Evolutionary conservation across 2,113 vertebrate species (phyloP).

Genomic region (Psittacus erithacus): DNA sequence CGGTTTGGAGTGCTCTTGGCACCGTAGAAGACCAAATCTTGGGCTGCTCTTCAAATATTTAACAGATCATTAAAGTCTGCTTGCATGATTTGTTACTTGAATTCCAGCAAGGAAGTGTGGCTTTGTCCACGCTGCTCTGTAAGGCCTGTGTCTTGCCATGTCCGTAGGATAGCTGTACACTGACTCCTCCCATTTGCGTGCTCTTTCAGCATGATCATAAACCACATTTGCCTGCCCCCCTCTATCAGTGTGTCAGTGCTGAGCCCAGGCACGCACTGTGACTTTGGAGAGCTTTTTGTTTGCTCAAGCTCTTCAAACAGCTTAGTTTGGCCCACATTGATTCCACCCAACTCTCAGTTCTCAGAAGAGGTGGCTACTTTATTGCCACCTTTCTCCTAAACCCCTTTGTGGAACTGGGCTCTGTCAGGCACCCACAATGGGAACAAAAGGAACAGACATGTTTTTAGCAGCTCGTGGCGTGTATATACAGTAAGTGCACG

Average conservation of each 20-base stretch:
- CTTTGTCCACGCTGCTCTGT: not conserved
- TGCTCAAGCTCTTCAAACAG: not conserved
- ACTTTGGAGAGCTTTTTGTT: not conserved
- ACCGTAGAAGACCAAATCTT: not conserved
- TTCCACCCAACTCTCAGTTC: not conserved
- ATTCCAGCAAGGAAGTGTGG: not conserved
- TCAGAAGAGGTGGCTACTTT: not conserved
- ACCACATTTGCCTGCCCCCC: not conserved
- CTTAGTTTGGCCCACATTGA: no score
- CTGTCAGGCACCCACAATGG: not conserved
- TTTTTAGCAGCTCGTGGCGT: not conserved
- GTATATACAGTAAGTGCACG: not conserved
- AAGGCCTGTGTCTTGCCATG: not conserved
- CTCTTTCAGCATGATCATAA: not conserved
- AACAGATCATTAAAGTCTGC: not conserved
- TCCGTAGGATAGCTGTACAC: accelerated
- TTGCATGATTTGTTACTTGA: not conserved
- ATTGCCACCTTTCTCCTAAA: not conserved
- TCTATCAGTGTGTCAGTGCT: not conserved
- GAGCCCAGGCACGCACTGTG: not conserved
- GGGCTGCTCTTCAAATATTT: not conserved
- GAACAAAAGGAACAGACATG: not conserved
- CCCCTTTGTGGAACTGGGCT: not conserved
- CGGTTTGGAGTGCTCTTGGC: not conserved
- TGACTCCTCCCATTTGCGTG: not conserved